phyloP scores from a whole-genome alignment of 2,797 vertebrate genomes.

The Valencia hispanica region DNA sequence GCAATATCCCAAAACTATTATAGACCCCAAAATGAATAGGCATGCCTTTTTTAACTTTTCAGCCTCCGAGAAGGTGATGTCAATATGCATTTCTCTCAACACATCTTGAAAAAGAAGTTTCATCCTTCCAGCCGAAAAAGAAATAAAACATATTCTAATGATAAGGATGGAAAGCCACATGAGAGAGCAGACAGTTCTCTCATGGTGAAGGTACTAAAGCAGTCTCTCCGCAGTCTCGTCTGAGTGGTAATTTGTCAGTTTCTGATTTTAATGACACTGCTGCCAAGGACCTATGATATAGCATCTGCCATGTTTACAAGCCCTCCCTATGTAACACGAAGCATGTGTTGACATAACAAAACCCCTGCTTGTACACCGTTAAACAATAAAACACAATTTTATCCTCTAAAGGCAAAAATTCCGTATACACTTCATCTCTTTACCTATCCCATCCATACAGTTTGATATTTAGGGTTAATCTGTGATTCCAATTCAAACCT shows the following conservation, averaged over 20 bases:
- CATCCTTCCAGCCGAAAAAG: slow-evolving; percentile 25
- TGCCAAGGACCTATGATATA: slow-evolving; percentile 61
- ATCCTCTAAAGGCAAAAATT: slow-evolving; percentile 6
- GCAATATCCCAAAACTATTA: slow-evolving; percentile 74
- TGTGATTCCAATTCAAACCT: slow-evolving; percentile 48
- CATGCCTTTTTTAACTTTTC: slow-evolving; percentile 43
- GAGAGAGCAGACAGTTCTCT: slow-evolving; percentile 40
- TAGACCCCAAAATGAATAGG: slow-evolving; percentile 62
- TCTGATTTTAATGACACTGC: slow-evolving; percentile 61
- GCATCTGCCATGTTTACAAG: slow-evolving; percentile 71
- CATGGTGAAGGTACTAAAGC: slow-evolving; percentile 30
- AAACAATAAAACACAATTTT: slow-evolving; percentile 38
- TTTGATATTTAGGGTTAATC: slow-evolving; percentile 46
- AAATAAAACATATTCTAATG: slow-evolving; percentile 58
- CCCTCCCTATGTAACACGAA: slow-evolving; percentile 49
- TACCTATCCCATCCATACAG: slow-evolving; percentile 23
- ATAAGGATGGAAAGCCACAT: slow-evolving; percentile 66
- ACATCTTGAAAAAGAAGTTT: slow-evolving; percentile 26
- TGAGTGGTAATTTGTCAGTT: slow-evolving; percentile 60
- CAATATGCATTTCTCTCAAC: slow-evolving; percentile 28
- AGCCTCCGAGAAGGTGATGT: slow-evolving; percentile 37
- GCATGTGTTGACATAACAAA: slow-evolving; percentile 79
- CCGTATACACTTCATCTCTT: not conserved
- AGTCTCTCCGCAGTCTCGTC: slow-evolving; percentile 51
- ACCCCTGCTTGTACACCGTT: slow-evolving; percentile 62